These are phyloP conservation scores for Meloe dianella DNA, from an alignment of 2,888 invertebrate genomes.

Conservation along the genomic window DNA sequence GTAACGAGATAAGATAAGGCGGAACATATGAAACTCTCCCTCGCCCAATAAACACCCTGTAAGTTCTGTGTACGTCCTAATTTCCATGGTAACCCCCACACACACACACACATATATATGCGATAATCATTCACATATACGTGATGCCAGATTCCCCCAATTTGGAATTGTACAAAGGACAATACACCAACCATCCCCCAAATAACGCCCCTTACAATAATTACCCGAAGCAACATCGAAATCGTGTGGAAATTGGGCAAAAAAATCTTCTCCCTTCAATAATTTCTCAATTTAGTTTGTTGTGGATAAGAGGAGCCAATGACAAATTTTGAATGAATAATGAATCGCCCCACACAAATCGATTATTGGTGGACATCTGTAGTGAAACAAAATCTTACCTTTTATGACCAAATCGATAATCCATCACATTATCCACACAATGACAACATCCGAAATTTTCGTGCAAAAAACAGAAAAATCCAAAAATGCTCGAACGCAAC, in stretches of 20 bases:
- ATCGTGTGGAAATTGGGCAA: too few relatives aligned
- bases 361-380: too few relatives aligned
- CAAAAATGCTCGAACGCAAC: background rate
- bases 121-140: background rate
- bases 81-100: constrained; percentile 34
- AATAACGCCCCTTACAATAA: background rate
- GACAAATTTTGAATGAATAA: background rate
- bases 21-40: constrained; percentile 28
- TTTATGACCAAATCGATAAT: constrained; percentile 19
- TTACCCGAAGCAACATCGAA: too few relatives aligned
- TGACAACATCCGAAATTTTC: background rate
- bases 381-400: too few relatives aligned
- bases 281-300: background rate
- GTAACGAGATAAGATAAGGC: constrained; percentile 24
- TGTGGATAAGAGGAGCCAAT: background rate
- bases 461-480: background rate
- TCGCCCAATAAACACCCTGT: constrained; percentile 27
- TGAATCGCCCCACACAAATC: background rate
- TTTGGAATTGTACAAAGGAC: constrained; percentile 1
- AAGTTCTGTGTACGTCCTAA: constrained; percentile 38
- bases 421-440: constrained; percentile 25
- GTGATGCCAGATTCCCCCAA: background rate
- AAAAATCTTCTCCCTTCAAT: background rate
- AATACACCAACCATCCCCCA: background rate
- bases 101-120: background rate